Base-by-base conservation (phyloP, 1,140 invertebrate genomes). In the Vanessa atalanta region DNA sequence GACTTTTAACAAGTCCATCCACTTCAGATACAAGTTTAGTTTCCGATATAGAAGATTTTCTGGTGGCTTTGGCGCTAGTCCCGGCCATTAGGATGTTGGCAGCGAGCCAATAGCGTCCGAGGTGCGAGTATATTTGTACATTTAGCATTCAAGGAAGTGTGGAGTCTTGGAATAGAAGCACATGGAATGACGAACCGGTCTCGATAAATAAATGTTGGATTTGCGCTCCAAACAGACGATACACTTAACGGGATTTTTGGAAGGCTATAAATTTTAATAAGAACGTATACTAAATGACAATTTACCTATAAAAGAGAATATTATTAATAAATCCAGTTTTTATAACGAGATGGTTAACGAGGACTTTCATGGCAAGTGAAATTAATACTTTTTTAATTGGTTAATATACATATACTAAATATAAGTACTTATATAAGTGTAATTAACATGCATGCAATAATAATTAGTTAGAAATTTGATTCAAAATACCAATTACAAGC, bases 111-210 rank as follows among this genome's bases (percentile, higher is more conserved):
- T 80, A 86, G 77, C 72, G 73, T 81, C 78, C 85, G 85, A 87
- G 86, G 87, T 90, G 87, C 82, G 82, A 86, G 86, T 88, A 87
- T 90, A 90, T 92, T 92, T 87, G 87, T 91, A 83, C 89, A 85
- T 84, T 85, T 83, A 90, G 89, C 88, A 90, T 90, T 92, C 89
- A 89, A 92, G 90, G 88, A 92, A 92, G 89, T 91, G 89, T 91
- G 80, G 87, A 86, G 82, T 90, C 87, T 87, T 79, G 84, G 85
- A 92, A 92, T 91, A 92, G 88, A 86, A 87, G 70, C 85, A 79
- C 81, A 79, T 79, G 81, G 79, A 84, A 83, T 85, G 79, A 82
- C 78, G 81, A 81, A 79, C 78, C 57, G 73, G 73, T 77, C 64
- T 70, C 75, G 75, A 83, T 79, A 83, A 80, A 82, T 79, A 79